These are phyloP conservation scores for Oopsacas minuta DNA, from an alignment of 37 sponge, comb jelly and placozoan species.

Conservation along the genomic window DNA sequence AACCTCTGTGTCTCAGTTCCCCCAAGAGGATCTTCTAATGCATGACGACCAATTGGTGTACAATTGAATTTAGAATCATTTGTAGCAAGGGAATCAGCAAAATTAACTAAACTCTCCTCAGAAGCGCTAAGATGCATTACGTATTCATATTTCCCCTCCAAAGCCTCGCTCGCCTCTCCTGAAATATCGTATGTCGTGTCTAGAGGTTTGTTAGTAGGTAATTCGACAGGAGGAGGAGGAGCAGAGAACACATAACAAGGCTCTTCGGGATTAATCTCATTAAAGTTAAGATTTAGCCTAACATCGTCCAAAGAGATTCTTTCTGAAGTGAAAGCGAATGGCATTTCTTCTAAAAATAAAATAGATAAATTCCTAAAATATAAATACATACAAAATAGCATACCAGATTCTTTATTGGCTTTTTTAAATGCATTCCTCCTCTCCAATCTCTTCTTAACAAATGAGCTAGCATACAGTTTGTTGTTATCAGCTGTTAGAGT, in stretches of 20 bases:
- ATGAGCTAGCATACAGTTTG: background rate
- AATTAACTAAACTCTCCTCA: background rate
- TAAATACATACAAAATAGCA: background rate
- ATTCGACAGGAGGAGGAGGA: background rate
- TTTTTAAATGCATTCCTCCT: slow-evolving; percentile 8
- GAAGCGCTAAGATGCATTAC: background rate
- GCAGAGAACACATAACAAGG: background rate
- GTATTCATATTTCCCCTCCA: no score
- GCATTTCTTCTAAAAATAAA: background rate
- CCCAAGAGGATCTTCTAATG: background rate
- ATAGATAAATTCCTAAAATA: background rate
- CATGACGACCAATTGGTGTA: background rate
- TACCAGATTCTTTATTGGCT: background rate
- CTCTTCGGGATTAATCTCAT: background rate
- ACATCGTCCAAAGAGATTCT: background rate
- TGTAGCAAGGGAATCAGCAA: background rate
- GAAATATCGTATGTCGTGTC: background rate
- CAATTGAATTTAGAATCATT: background rate
- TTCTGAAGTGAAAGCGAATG: background rate
- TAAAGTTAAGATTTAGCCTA: background rate
- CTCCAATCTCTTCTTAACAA: background rate
- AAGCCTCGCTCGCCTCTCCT: background rate
- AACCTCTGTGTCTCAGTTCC: background rate
- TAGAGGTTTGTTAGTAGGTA: background rate
- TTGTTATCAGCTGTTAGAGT: background rate